Base-by-base conservation (phyloP, 2,888 invertebrate genomes). In the Eretmocerus hayati region DNA sequence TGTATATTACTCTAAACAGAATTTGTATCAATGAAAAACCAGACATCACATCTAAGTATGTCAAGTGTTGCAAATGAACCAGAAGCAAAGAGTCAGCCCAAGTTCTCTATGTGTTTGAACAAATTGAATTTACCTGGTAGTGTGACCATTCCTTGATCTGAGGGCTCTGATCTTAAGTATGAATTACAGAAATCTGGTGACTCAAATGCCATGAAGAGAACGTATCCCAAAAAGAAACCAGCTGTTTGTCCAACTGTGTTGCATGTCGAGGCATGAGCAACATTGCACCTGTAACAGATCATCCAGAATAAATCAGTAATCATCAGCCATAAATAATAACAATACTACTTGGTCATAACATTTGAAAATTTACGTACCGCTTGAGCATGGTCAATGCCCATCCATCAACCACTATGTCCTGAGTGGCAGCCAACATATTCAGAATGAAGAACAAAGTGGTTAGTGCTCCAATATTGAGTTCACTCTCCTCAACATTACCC, bases 301-400 rank as follows among this genome's bases (percentile, higher is more conserved):
- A n/a, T n/a, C n/a, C n/a, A n/a, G n/a, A n/a, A n/a, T n/a, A n/a
- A n/a, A n/a, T n/a, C n/a, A n/a, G n/a, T n/a, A n/a, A n/a, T n/a
- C n/a, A n/a, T n/a, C n/a, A n/a, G n/a, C n/a, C n/a, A n/a, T n/a
- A n/a, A n/a, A n/a, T n/a, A n/a, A n/a, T n/a, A 21, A 21, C 21
- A 32, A 16, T 15, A 19, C 15, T 23, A 30, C 11, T 30, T 43
- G 26, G 22, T 30, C 2, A 4, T n/a, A 36, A 37, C 3, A 11
- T 23, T 32, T 38, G 20, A 2, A 13, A 32, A 5, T 20, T 26
- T 26, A 6, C 11, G 52, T 66, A 91, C 83, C 91, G 87, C 64
- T 92, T 90, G 2, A 99, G 76, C 94, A 99, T 99, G 1, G 97
- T 99, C 11, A 99, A 76, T 1, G 99, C 99, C 99, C 99, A 99